phyloP scores from a whole-genome alignment of 2,888 invertebrate species.

The Morpho deidamia region DNA sequence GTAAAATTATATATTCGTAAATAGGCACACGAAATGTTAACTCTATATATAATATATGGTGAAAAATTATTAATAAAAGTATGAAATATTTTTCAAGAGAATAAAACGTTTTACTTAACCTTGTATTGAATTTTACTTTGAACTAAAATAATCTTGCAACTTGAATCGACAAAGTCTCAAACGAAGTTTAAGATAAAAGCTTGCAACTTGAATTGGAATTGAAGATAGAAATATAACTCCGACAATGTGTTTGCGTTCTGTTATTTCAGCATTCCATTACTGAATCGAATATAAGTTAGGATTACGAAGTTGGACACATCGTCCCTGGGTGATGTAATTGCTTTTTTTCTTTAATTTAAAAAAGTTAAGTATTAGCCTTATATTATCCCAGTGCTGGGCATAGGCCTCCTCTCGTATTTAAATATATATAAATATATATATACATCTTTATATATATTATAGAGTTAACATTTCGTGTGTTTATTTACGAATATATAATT shows the following conservation, averaged over 20 bases:
- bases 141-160: slow-evolving; percentile 4
- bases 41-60: not conserved
- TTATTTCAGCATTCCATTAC: slow-evolving; percentile 20
- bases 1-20: too few relatives aligned
- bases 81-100: not conserved
- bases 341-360: too few relatives aligned
- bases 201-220: slow-evolving; percentile 6
- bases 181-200: slow-evolving; percentile 5
- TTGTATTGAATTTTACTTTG: slow-evolving; percentile 2
- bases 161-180: slow-evolving; percentile 7
- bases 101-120: not conserved
- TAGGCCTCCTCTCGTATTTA: too few relatives aligned
- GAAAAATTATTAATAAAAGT: not conserved
- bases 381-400: too few relatives aligned
- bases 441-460: too few relatives aligned
- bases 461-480: too few relatives aligned
- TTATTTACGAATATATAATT: too few relatives aligned
- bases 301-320: slow-evolving; percentile 14
- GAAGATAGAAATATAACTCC: slow-evolving; percentile 19
- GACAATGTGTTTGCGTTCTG: slow-evolving; percentile 12
- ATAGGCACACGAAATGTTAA: not conserved
- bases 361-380: too few relatives aligned
- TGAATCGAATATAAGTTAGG: slow-evolving; percentile 18
- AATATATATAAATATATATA: too few relatives aligned
- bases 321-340: too few relatives aligned